Evolutionary conservation across 30 jellyfish, hydroid and myxozoan genomes (phyloP), one percentile per base, ranked within the genome.

Genomic region (Morbakka virulenta): DNA sequence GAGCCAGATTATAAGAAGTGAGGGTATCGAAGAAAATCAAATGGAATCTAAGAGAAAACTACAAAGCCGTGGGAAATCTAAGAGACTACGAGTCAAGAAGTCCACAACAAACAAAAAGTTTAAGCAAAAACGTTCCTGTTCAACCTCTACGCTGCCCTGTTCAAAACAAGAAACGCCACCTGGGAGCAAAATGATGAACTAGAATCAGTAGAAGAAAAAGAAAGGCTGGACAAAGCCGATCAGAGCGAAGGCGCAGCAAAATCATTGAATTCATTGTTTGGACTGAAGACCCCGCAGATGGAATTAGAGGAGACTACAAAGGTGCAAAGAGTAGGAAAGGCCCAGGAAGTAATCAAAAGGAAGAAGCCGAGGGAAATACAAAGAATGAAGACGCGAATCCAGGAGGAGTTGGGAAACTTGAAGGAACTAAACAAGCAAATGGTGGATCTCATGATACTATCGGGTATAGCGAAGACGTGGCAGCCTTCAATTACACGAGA

Each of bases 281-380:
- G 87, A 21, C 6, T 76, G 1, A 61, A 76, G 69, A 53, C 87
- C 52, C 87, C 87, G 24, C 68, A 76, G 71, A 76, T 76, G 70
- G 33, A 2, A 61, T 63, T 76, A 29, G 81, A 32, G 13, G 87
- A 76, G 68, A 76, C 53, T 6, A 62, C 62, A 32, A 74, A 74
- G 32, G 32, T 74, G 67, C 86, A 27, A 61, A 33, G 4, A 32
- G 80, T 74, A 34, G 87, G 30, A 35, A 62, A n/a, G 9, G 41
- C 32, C 53, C 3, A 27, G 9, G 28, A 73, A 24, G 85, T 73
- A 17, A 12, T 50, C 64, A 13, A 73, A 13, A 50, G 85, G 31
- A 73, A 73, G 1, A 2, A 25, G 27, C 52, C 78, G 4, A 17
- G 53, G 28, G 80, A 73, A 62, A 17, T 73, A 62, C 27, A 21